These are phyloP conservation scores for Drosophila ironensis DNA, from an alignment of 1,140 invertebrate genomes.

Conservation along the genomic window DNA sequence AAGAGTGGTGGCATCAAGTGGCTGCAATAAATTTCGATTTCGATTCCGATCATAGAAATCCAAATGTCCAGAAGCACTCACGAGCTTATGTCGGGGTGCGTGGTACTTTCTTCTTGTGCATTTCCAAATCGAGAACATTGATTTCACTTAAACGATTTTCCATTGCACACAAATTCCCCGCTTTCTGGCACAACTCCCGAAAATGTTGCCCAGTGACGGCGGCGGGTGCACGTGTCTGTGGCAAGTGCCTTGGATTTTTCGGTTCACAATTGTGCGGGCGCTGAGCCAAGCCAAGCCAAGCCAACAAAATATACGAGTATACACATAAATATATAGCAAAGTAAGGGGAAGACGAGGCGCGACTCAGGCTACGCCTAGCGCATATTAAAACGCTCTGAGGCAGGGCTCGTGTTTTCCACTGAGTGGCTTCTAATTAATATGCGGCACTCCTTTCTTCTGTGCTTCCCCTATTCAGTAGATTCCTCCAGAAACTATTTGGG, in stretches of 20 bases:
- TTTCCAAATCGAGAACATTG: constrained; percentile 52
- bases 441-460: constrained; percentile 68
- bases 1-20: constrained; percentile 32
- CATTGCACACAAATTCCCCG: constrained; percentile 1
- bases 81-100: not conserved
- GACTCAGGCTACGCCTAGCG: constrained; percentile 40
- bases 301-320: too few relatives aligned
- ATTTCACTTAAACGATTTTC: constrained; percentile 59
- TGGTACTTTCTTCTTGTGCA: constrained; percentile 21
- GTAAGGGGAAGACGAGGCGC: constrained; percentile 23
- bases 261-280: constrained; percentile 32
- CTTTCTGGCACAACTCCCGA: not conserved
- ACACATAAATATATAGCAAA: constrained; percentile 16
- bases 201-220: not conserved
- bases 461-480: constrained; percentile 23
- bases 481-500: constrained; percentile 39
- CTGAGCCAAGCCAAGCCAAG: constrained; percentile 26
- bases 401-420: constrained; percentile 13
- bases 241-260: constrained; percentile 30
- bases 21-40: constrained; percentile 38
- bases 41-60: constrained; percentile 4
- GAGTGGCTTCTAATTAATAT: constrained; percentile 67
- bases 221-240: constrained; percentile 37
- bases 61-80: constrained; percentile 19
- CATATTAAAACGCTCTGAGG: constrained; percentile 49